These are phyloP conservation scores for Boloria euphrosyne DNA, from an alignment of 2,888 invertebrate species.

Conservation along the genomic window DNA sequence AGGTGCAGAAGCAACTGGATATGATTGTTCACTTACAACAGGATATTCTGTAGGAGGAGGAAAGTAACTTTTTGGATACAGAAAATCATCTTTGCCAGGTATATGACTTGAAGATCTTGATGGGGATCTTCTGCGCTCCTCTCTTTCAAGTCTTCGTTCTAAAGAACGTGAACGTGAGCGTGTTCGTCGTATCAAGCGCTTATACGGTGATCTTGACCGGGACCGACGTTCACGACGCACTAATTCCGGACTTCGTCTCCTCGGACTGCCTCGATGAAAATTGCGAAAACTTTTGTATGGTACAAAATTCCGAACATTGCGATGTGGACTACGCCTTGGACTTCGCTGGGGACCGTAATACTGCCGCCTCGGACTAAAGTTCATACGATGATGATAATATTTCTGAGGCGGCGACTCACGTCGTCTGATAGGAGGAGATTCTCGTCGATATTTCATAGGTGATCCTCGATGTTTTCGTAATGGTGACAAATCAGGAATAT, in stretches of 20 bases:
- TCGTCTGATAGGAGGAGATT: slow-evolving; percentile 38
- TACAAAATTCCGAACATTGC: slow-evolving; percentile 27
- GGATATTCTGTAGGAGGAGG: slow-evolving; percentile 24
- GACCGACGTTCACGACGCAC: slow-evolving; percentile 38
- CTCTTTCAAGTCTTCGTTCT: slow-evolving; percentile 45
- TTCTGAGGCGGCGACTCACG: slow-evolving; percentile 39
- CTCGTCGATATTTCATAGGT: slow-evolving; percentile 27
- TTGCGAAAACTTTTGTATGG: slow-evolving; percentile 40
- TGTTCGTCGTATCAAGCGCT: slow-evolving; percentile 21
- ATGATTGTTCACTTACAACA: slow-evolving; percentile 30
- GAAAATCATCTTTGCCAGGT: slow-evolving; percentile 48
- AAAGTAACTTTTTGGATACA: slow-evolving; percentile 52
- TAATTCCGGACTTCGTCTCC: slow-evolving; percentile 42
- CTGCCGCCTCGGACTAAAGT: slow-evolving; percentile 23
- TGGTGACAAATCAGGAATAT: slow-evolving; percentile 22
- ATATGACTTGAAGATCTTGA: slow-evolving; percentile 31
- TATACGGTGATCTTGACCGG: slow-evolving; percentile 44
- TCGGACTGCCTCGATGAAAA: slow-evolving; percentile 37
- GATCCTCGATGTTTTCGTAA: slow-evolving; percentile 25
- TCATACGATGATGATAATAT: slow-evolving; percentile 38
- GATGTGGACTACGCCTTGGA: slow-evolving; percentile 36
- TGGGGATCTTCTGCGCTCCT: slow-evolving; percentile 33
- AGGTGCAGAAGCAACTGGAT: slow-evolving; percentile 29
- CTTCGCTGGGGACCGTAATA: not conserved
- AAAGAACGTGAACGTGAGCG: slow-evolving; percentile 37